A percentile compares a stretch with the other conserved stretches of the same genome.
These are phyloP conservation scores for Ernsta delagoae DNA, from an alignment of 2,888 invertebrate genomes.

Conservation along the genomic window DNA sequence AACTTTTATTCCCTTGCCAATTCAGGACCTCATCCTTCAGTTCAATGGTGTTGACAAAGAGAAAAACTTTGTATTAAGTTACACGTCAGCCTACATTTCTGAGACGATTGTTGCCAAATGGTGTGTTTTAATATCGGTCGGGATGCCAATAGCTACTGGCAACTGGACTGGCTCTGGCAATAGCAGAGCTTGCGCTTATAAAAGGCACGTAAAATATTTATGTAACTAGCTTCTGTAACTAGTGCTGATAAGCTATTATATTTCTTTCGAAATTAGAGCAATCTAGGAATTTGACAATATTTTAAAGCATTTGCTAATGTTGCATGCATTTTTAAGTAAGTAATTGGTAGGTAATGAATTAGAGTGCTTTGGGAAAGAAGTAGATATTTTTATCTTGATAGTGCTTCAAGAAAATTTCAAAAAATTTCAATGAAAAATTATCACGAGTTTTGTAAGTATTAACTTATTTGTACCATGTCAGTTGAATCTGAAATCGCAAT, in stretches of 20 bases:
- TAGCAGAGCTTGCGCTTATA: constrained; percentile 51
- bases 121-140: constrained; percentile 70
- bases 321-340: no score
- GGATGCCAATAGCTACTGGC: constrained; percentile 59
- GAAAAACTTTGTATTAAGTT: constrained; percentile 44
- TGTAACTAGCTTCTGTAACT: neutral
- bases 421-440: no score
- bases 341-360: no score
- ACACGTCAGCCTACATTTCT: constrained; percentile 49
- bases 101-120: constrained; percentile 72
- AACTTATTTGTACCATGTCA: no score
- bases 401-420: no score
- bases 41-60: constrained; percentile 39
- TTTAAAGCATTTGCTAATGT: neutral
- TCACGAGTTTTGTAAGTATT: no score
- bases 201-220: constrained; percentile 58
- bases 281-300: neutral
- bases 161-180: constrained; percentile 42
- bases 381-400: no score
- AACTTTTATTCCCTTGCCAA: constrained; percentile 40
- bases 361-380: no score
- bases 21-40: constrained; percentile 39
- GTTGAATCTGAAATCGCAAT: no score
- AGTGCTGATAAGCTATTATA: neutral
- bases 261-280: neutral